These are phyloP conservation scores for Plestiodon gilberti DNA, from an alignment of 2,113 vertebrate genomes.

Conservation along the genomic window DNA sequence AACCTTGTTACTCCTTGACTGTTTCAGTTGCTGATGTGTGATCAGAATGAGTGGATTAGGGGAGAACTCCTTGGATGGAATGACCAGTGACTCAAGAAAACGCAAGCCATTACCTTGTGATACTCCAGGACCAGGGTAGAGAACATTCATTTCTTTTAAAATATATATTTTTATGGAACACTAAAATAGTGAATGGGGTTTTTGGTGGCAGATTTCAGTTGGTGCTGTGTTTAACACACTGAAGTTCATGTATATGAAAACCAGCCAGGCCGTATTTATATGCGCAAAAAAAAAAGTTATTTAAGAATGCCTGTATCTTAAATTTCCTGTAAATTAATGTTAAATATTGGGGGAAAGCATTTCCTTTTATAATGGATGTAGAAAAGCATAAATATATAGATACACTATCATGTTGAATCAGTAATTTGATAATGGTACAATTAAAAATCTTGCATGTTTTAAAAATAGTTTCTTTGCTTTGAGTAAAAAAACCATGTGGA, in stretches of 20 bases:
- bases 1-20: constrained; percentile 18
- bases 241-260: background rate
- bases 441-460: background rate
- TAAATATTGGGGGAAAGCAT: background rate
- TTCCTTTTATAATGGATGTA: background rate
- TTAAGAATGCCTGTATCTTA: background rate
- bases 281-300: background rate
- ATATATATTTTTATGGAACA: background rate
- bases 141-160: background rate
- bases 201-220: background rate
- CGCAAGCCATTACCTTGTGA: constrained; percentile 93
- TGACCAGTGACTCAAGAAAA: constrained; percentile 89
- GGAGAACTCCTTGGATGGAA: constrained; percentile 89
- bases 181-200: background rate
- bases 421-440: background rate
- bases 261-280: background rate
- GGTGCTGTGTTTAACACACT: background rate
- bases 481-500: background rate
- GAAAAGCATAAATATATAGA: background rate
- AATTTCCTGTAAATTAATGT: background rate
- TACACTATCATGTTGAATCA: background rate
- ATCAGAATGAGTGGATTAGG: constrained; percentile 93
- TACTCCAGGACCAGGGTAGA: constrained; percentile 87
- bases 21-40: constrained; percentile 88
- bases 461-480: background rate